Evolutionary conservation across 2,888 invertebrate genomes (phyloP), one percentile per base, ranked within the genome.

Genomic region (Drepanosiphum platanoidis): DNA sequence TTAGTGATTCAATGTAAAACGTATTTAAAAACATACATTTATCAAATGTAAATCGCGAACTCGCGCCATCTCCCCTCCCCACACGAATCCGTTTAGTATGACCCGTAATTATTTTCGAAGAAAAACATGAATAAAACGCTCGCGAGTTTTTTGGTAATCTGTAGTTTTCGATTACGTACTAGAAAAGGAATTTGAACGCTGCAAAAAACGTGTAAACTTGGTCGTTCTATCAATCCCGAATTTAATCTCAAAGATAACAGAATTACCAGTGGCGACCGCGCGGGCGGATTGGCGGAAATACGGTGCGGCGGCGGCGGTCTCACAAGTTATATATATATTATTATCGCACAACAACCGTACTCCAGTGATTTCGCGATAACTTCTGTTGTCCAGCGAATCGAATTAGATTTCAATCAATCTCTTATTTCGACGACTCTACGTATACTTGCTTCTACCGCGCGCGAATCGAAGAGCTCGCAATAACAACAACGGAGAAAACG

Each of bases 331-430:
- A n/a, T n/a, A n/a, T n/a, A n/a, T 58, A 18, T 58, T 22, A 22
- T 58, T 58, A 18, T 58, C 15, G 15, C 30, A 66, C 5, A 39
- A 9, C 22, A 52, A 18, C 52, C n/a, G n/a, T 66, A 66, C 32
- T 78, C 11, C 46, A 36, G n/a, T n/a, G n/a, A 58, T 70, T 68
- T 68, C n/a, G n/a, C n/a, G 34, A 66, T 79, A 79, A 68, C 68
- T 46, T 13, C 46, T 18, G 27, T n/a, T 34, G 46, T 68, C 79
- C n/a, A 68, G 66, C 46, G 32, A 79, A 68, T 79, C 68, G 34
- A 78, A 78, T 78, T 46, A 52, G 66, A 36, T 42, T 70, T 70
- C 34, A 36, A n/a, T 70, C 34, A 11, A 8, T 34, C n/a, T 36
- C 9, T 11, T n/a, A n/a, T n/a, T 70, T 36, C 9, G 18, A n/a